Evolutionary conservation across 2,113 vertebrate genomes (phyloP), one percentile per base, ranked within the genome.

Genomic region (Saguinus imperator): DNA sequence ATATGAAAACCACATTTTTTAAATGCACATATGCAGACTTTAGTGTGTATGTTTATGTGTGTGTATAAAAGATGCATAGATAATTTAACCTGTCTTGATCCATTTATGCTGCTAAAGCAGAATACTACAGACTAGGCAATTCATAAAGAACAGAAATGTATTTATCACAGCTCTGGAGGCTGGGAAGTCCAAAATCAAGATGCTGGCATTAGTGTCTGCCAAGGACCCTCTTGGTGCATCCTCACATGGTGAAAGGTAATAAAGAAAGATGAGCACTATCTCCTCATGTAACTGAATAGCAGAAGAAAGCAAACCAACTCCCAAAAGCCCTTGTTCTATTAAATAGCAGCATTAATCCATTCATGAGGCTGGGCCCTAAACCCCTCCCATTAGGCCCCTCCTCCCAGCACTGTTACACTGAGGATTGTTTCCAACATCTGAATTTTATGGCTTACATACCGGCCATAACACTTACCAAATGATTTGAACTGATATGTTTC

Each of bases 401-500:
- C 61, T 64, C 61, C 61, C 27, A 64, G 2, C 61, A 29, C 5
- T 29, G 61, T 64, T 64, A 64, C 61, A 64, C 2, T 64, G 61
- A 29, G 61, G 61, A 29, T 64, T 64, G 12, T 64, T 64, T 72
- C 18, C 20, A 40, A 72, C n/a, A 40, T 21, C 18, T 72, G n/a
- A 21, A 40, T 72, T 37, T 72, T n/a, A 11, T 20, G n/a, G 70
- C 35, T 1, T n/a, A 72, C n/a, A 72, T 72, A 20, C 9, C 5
- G 8, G n/a, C n/a, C 70, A 21, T n/a, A 83, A 90, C 50, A 40
- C 13, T 85, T 89, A 10, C 11, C 40, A 68, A 96, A 87, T 93
- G 92, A 96, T 96, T 95, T 97, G 21, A 79, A 93, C 94, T 97
- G 89, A 96, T 98, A 87, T 95, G 87, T 94, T 57, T 96, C 90